phyloP scores from a whole-genome alignment of 2,888 invertebrate species.

The Drosophila rubida region DNA sequence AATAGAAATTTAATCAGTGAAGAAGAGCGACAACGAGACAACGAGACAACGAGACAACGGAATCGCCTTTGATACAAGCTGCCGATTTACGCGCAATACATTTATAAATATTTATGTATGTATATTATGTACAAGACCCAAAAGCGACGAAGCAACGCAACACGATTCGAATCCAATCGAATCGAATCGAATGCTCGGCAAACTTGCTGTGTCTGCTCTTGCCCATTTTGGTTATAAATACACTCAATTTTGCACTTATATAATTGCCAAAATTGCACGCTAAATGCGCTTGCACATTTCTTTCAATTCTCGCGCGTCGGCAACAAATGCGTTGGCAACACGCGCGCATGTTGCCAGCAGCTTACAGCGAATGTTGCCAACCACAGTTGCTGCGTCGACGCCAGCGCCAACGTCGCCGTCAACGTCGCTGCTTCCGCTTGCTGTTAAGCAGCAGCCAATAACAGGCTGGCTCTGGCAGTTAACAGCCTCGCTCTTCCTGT shows the following conservation, averaged over 20 bases:
- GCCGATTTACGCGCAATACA: conserved; percentile 53
- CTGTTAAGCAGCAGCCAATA: conserved; percentile 19
- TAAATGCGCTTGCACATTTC: conserved; percentile 50
- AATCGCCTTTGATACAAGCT: conserved; percentile 42
- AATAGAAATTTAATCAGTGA: conserved; percentile 34
- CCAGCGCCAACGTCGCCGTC: too few species aligned
- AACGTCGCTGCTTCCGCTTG: conserved; percentile 22
- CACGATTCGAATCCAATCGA: too few species aligned
- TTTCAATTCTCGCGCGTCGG: too few species aligned
- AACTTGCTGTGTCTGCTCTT: neutral
- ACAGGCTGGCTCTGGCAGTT: conserved; percentile 23
- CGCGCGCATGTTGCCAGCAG: conserved; percentile 15
- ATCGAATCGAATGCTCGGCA: too few species aligned
- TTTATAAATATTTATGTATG: conserved; percentile 44
- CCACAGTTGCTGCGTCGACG: too few species aligned
- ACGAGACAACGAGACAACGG: conserved; percentile 29
- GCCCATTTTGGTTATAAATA: conserved; percentile 7
- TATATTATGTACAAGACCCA: neutral
- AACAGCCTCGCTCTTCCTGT: conserved; percentile 56
- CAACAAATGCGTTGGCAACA: neutral
- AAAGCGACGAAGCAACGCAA: too few species aligned
- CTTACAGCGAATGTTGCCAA: conserved; percentile 1
- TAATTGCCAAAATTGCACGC: conserved; percentile 43
- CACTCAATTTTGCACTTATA: conserved; percentile 1
- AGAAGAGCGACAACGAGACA: too few species aligned